Conservation (phyloP, 1,140 invertebrate species). For the Pseudomyrmex dendroicus region DNA sequence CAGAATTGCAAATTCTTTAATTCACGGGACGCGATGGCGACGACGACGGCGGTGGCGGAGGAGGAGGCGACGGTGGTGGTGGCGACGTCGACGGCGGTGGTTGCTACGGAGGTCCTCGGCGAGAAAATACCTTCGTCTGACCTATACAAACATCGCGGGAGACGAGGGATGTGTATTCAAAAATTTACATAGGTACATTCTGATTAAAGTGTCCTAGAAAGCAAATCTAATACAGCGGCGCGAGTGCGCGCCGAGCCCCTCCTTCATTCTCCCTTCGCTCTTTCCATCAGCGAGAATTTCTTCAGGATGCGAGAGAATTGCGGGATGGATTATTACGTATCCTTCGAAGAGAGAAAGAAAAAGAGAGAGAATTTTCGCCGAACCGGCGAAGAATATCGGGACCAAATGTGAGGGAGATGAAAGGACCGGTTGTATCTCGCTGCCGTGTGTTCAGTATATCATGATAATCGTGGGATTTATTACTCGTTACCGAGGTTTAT, state of each 20-base stretch:
- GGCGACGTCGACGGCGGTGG: conserved; percentile 35
- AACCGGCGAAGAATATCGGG: conserved; percentile 64
- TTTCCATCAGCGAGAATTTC: conserved; percentile 1
- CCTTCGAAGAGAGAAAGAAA: conserved; percentile 49
- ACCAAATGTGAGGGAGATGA: conserved; percentile 40
- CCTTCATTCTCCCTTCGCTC: neutral
- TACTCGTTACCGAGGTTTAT: conserved; percentile 62
- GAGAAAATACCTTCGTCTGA: conserved; percentile 85
- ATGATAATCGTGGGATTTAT: conserved; percentile 68
- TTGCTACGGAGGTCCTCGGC: conserved; percentile 61
- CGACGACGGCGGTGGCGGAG: conserved; percentile 42
- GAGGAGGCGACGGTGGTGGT: neutral
- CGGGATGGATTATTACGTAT: conserved; percentile 70
- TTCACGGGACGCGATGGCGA: conserved; percentile 78
- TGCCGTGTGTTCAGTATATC: conserved; percentile 61
- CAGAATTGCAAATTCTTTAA: conserved; percentile 86
- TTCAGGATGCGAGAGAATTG: conserved; percentile 42
- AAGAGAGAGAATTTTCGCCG: conserved; percentile 49
- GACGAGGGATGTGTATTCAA: conserved; percentile 85
- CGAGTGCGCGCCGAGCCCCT: conserved; percentile 37
- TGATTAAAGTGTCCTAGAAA: conserved; percentile 86
- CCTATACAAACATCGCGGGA: conserved; percentile 84
- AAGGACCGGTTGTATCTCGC: conserved; percentile 59
- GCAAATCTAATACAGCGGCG: conserved; percentile 84
- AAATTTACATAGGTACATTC: conserved; percentile 86